Conservation (phyloP, 2,888 invertebrate genomes). For the Metellina segmentata region DNA sequence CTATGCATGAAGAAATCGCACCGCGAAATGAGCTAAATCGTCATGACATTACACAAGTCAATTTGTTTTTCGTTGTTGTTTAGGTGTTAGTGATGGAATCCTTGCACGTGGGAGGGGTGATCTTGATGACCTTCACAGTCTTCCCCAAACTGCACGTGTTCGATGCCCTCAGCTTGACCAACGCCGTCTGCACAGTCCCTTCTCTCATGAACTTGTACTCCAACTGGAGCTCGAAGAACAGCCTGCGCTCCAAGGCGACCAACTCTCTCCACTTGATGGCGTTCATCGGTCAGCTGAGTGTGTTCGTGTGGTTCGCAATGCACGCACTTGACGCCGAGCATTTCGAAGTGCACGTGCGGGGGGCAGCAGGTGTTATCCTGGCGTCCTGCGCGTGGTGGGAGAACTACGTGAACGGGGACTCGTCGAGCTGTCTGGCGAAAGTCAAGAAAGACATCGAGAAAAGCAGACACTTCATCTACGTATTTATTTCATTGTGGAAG, state of each 20-base stretch:
- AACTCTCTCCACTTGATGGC: conserved; percentile 87
- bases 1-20: too few species aligned
- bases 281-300: conserved; percentile 93
- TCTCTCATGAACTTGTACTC: conserved; percentile 90
- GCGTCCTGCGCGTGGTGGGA: conserved; percentile 99
- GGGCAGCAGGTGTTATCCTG: conserved; percentile 84
- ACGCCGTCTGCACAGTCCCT: conserved; percentile 95
- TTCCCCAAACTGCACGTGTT: conserved; percentile 96
- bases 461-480: conserved; percentile 93
- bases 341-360: not conserved
- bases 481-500: conserved; percentile 96
- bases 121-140: conserved; percentile 91
- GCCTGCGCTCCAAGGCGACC: conserved; percentile 77
- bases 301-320: conserved; percentile 85
- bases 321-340: not conserved
- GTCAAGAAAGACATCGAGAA: conserved; percentile 89
- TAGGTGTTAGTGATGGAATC: conserved; percentile 91
- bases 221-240: conserved; percentile 87
- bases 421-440: conserved; percentile 89
- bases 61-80: conserved; percentile 44
- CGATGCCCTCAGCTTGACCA: conserved; percentile 97
- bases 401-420: conserved; percentile 94
- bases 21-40: too few species aligned
- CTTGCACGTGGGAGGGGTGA: conserved; percentile 92
- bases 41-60: too few species aligned